Percentiles rank a stretch among this genome's conserved stretches.
Conservation (phyloP, 2,888 invertebrate genomes). For the Dioctria linearis region DNA sequence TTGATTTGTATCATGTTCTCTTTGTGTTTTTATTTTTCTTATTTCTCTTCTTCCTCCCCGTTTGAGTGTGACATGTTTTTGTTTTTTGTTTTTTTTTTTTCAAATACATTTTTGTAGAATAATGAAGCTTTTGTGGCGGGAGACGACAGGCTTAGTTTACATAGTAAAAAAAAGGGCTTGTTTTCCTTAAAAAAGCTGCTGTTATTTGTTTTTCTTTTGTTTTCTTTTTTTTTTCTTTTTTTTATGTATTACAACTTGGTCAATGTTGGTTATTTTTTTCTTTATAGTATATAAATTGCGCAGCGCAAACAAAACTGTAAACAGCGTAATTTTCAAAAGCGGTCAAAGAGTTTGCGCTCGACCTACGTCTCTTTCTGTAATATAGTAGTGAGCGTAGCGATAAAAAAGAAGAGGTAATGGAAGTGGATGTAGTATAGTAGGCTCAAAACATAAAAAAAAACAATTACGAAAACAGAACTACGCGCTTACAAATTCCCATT, state of each 20-base stretch:
- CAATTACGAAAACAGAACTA: neutral
- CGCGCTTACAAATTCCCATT: slow-evolving; percentile 15
- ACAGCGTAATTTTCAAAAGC: slow-evolving; percentile 43
- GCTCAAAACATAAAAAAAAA: neutral
- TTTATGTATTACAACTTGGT: slow-evolving; percentile 8
- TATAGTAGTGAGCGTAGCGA: neutral
- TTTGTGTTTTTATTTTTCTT: neutral
- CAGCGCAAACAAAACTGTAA: slow-evolving; percentile 36
- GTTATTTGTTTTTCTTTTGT: neutral
- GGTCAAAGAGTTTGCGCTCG: slow-evolving; percentile 40
- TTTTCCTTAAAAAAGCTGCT: neutral
- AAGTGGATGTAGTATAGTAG: slow-evolving; percentile 9
- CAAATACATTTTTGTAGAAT: no score
- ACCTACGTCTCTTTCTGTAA: no score
- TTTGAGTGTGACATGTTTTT: neutral
- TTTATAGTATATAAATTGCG: slow-evolving; percentile 19
- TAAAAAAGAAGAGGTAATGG: neutral
- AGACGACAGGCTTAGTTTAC: neutral
- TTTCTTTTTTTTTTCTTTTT: neutral
- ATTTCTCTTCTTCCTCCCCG: neutral
- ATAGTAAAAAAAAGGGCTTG: neutral
- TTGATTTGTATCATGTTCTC: slow-evolving; percentile 6
- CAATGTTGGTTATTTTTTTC: slow-evolving; percentile 9
- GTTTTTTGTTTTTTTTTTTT: no score
- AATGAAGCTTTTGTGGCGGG: no score